Evolutionary conservation across 2,888 invertebrate genomes (phyloP), one percentile per base, ranked within the genome.

Genomic region (Geotrupes spiniger): DNA sequence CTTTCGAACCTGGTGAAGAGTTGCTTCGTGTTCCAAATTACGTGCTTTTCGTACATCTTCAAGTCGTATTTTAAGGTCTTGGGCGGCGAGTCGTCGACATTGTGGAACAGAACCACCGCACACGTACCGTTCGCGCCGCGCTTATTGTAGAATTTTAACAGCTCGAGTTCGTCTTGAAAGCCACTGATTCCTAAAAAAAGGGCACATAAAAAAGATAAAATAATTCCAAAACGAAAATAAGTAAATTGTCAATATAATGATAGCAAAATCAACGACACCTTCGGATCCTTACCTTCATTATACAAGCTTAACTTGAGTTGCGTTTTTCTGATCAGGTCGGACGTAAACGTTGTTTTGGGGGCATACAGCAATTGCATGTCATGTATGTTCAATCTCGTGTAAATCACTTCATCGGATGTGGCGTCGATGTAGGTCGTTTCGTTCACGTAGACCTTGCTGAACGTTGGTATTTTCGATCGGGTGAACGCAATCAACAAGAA

Each of bases 401-500:
- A 69, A 39, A 57, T 57, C 33, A 41, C 56, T n/a, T 42, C 26
- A 4, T 47, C 49, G 6, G 39, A 17, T 21, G 37, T 36, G 2
- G 28, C 15, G 2, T 59, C 51, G 42, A 56, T 54, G 48, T 66
- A 65, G 2, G 64, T 65, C 2, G 68, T 56, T 12, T 58, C 53
- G 10, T 57, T 54, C 12, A 70, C 49, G 42, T 63, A 63, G 6
- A 52, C 36, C 56, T 69, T 71, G 10, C 62, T 63, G 9, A 72
- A 53, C 1, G 59, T 61, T 14, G 53, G 56, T 10, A 72, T 58
- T 61, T 70, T 59, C n/a, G 66, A 63, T 52, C 71, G 55, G 12
- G 58, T 65, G 56, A 66, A 71, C 11, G 69, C 68, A 10, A 72
- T 54, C n/a, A 71, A 42, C 1, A 66, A 46, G 54, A 72, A 74